Conservation (phyloP, 2,113 vertebrate species). For the Saguinus midas region DNA sequence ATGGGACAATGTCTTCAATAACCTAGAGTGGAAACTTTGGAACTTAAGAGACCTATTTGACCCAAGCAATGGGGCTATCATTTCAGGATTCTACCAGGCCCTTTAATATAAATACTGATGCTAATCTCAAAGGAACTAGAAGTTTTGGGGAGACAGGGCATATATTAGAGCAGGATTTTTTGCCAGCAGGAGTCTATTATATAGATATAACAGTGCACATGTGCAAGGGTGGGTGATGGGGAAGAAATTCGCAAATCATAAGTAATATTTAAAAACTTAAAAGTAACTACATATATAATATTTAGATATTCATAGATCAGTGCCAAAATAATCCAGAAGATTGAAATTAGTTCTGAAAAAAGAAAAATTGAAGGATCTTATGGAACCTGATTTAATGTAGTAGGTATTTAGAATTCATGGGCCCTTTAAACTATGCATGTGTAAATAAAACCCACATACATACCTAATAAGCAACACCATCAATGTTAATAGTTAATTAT, state of each 20-base stretch:
- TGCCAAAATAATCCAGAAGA: not conserved
- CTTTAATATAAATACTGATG: not conserved
- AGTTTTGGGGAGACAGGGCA: not conserved
- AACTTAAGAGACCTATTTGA: constrained; percentile 13
- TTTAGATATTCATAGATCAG: not conserved
- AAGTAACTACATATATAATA: not conserved
- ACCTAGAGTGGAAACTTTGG: not conserved
- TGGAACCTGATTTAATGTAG: not conserved
- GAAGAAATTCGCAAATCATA: not conserved
- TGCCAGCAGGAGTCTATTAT: not conserved
- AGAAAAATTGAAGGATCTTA: not conserved
- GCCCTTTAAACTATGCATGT: not conserved
- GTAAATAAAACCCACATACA: not conserved
- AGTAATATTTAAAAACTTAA: not conserved
- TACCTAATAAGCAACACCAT: not conserved
- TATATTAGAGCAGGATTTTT: not conserved
- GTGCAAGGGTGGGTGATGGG: not conserved
- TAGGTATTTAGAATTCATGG: not conserved
- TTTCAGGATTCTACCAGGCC: not conserved
- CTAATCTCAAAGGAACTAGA: not conserved
- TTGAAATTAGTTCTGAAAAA: not conserved
- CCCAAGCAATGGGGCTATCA: not conserved
- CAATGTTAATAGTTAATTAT: not conserved
- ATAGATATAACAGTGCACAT: not conserved
- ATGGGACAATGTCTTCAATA: not conserved